These are phyloP conservation scores for human (Homo sapiens) DNA, from an alignment of 2,113 vertebrate genomes.

Conservation along the genomic window GRCh38 chrX:110996001-110996500, in stretches of 20 bases:
- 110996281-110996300: conserved; percentile 29
- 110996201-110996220: background rate
- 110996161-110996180: background rate
- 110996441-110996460: background rate
- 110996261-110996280: conserved; percentile 35
- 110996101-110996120: conserved; percentile 4
- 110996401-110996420: background rate
- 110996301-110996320: background rate
- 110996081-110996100: background rate
- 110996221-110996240: conserved; percentile 31
- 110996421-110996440: background rate
- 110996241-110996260: conserved; percentile 30
- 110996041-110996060: background rate
- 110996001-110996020: background rate
- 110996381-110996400: background rate
- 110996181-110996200: background rate
- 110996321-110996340: conserved; percentile 25
- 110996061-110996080: conserved; percentile 2
- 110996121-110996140: background rate
- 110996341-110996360: background rate
- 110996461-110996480: background rate
- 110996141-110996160: conserved; percentile 18
- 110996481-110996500: background rate
- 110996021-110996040: background rate
- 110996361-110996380: conserved; percentile 23